These are phyloP conservation scores for Coreius guichenoti DNA, from an alignment of 2,797 vertebrate species.

Conservation along the genomic window DNA sequence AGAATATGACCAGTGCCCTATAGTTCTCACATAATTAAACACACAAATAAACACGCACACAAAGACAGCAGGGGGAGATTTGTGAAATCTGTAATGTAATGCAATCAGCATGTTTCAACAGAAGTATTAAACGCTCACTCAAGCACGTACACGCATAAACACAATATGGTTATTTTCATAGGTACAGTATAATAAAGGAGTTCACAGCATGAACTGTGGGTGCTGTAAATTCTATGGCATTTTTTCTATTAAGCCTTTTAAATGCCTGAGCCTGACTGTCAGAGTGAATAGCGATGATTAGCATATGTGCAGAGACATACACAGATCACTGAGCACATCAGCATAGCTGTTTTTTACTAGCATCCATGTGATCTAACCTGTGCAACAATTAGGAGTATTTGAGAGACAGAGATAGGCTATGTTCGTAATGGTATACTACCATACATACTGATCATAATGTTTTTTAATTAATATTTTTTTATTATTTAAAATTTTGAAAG, in stretches of 20 bases:
- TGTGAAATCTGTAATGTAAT: constrained; percentile 14
- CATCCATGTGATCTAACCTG: not conserved
- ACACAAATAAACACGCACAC: constrained; percentile 35
- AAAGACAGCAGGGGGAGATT: constrained; percentile 16
- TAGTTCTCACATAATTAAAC: constrained; percentile 31
- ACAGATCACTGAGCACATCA: constrained; percentile 53
- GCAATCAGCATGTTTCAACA: not conserved
- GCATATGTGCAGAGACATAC: constrained; percentile 43
- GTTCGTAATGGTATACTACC: not conserved
- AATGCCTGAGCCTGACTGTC: constrained; percentile 15
- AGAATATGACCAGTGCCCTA: not conserved
- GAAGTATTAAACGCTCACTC: constrained; percentile 22
- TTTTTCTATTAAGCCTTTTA: constrained; percentile 21
- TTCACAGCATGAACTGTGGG: not conserved
- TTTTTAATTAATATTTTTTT: too few relatives aligned
- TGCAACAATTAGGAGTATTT: not conserved
- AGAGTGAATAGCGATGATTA: constrained; percentile 37
- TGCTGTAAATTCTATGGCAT: not conserved
- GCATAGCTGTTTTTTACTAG: constrained; percentile 68
- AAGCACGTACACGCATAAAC: not conserved
- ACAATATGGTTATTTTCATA: constrained; percentile 17
- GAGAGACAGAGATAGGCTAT: not conserved
- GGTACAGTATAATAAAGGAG: not conserved
- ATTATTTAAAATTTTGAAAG: too few relatives aligned
- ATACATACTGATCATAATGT: too few relatives aligned